These are phyloP conservation scores for Acanthis flammea DNA, from an alignment of 2,797 vertebrate genomes.

Conservation along the genomic window DNA sequence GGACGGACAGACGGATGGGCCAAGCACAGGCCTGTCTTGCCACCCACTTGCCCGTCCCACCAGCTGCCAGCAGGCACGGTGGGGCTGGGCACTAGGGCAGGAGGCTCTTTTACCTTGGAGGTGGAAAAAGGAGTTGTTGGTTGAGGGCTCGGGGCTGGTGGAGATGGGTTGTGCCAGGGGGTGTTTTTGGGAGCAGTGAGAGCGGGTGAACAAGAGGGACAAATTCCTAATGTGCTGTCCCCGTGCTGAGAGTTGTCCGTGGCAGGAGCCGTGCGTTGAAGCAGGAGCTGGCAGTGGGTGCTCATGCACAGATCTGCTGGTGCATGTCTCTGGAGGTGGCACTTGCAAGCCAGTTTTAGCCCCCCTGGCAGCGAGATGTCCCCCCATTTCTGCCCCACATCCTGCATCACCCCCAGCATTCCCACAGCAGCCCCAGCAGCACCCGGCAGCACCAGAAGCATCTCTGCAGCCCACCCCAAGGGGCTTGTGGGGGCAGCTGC, in stretches of 20 bases:
- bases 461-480: not conserved
- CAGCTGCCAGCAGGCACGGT: not conserved
- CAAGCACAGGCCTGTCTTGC: not conserved
- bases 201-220: not conserved
- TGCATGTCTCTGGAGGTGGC: not conserved
- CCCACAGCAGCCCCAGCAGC: not conserved
- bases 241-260: not conserved
- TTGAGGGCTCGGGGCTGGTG: not conserved
- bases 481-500: not conserved
- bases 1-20: not conserved
- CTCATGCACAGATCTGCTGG: accelerated
- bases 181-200: not conserved
- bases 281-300: not conserved
- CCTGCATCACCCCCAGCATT: not conserved
- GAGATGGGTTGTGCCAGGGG: accelerated
- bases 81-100: not conserved
- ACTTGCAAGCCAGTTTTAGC: not conserved
- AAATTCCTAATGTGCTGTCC: not conserved
- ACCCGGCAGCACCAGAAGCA: not conserved
- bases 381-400: not conserved
- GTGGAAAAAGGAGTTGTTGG: not conserved
- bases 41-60: not conserved
- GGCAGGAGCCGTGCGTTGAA: accelerated
- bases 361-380: not conserved
- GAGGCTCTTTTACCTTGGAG: not conserved